These are phyloP conservation scores for Sinella curviseta DNA, from an alignment of 1,140 invertebrate genomes.

Conservation along the genomic window DNA sequence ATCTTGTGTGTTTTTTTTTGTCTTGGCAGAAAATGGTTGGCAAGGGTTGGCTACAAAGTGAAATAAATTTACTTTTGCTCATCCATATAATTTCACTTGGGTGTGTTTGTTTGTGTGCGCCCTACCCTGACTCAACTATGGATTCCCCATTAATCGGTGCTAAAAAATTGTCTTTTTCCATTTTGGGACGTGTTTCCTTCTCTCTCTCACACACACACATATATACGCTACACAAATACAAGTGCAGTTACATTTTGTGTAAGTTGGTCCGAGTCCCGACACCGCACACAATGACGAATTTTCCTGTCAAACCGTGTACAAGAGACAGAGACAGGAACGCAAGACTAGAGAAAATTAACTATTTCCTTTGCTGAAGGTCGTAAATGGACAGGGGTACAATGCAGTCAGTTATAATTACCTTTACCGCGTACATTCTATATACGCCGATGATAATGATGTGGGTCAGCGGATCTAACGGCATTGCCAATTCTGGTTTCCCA, in stretches of 20 bases:
- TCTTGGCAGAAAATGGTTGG: neutral
- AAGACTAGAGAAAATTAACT: neutral
- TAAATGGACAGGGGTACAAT: no score
- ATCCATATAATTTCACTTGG: neutral
- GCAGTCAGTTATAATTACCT: no score
- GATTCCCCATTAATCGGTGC: neutral
- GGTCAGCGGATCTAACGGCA: no score
- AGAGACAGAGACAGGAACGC: neutral
- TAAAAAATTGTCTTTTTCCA: slow-evolving; percentile 13
- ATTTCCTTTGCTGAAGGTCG: no score
- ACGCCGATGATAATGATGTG: no score
- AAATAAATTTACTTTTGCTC: neutral
- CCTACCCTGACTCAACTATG: no score
- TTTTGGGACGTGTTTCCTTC: neutral
- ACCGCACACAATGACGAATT: neutral
- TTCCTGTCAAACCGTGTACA: neutral
- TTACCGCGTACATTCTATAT: no score
- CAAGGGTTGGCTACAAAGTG: neutral
- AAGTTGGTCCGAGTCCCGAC: neutral
- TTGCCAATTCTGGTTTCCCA: no score
- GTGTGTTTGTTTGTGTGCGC: neutral
- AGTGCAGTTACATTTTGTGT: no score
- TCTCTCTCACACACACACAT: neutral
- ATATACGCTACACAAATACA: no score
- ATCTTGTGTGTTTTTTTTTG: no score